Evolutionary conservation across 2,113 vertebrate genomes (phyloP).

Genomic region (Thalassoma bifasciatum): DNA sequence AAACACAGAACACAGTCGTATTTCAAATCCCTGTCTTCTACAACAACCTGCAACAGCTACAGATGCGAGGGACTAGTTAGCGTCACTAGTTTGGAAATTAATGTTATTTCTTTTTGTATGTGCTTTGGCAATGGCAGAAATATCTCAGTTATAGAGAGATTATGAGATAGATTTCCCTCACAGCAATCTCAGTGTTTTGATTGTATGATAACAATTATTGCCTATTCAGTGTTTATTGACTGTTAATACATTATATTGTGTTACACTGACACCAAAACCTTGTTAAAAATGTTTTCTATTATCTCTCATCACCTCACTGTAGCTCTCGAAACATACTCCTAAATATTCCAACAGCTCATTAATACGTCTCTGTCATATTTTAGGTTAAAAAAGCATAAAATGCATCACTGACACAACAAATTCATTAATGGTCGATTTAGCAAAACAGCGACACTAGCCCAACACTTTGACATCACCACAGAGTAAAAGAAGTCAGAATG

Average conservation of each 20-base stretch:
- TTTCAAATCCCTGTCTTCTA: constrained; percentile 9
- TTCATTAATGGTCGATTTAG: not conserved
- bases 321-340: not conserved
- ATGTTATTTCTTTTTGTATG: no score
- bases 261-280: not conserved
- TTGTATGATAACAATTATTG: constrained; percentile 62
- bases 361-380: not conserved
- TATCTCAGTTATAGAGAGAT: not conserved
- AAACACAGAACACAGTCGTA: constrained; percentile 29
- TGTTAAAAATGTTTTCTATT: no score
- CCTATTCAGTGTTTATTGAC: constrained; percentile 29
- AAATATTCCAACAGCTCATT: not conserved
- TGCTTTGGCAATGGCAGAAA: constrained; percentile 54
- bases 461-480: not conserved
- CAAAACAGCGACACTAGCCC: not conserved
- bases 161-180: not conserved
- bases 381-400: constrained; percentile 2
- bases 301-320: no score
- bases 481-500: not conserved
- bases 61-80: constrained; percentile 2
- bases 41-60: constrained; percentile 18
- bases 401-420: not conserved
- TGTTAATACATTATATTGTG: not conserved
- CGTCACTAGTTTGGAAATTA: constrained; percentile 9
- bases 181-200: constrained; percentile 20